Percentiles rank a stretch among this genome's conserved stretches.
Conservation (phyloP, 2,797 vertebrate genomes). For the Sarcophilus harrisii region DNA sequence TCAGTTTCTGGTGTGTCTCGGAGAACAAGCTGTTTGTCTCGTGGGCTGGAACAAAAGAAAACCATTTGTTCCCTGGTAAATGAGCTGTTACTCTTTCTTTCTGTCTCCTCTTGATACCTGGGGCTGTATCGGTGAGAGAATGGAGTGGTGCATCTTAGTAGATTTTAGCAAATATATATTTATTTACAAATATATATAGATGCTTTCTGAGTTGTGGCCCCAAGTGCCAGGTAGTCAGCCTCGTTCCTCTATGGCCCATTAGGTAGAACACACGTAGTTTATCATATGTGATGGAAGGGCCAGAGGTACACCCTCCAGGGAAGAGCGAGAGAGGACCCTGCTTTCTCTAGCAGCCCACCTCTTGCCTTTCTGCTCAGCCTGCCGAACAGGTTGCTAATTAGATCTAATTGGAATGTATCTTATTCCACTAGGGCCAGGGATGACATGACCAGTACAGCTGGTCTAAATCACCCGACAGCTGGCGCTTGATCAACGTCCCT, state of each 20-base stretch:
- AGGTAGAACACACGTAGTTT: conserved; percentile 13
- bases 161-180: conserved; percentile 46
- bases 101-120: conserved; percentile 56
- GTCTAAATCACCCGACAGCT: background rate
- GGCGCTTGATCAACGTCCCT: background rate
- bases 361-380: background rate
- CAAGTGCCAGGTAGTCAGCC: background rate
- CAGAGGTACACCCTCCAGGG: background rate
- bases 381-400: conserved; percentile 54
- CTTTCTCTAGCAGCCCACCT: background rate
- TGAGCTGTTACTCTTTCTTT: conserved; percentile 67
- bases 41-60: conserved; percentile 39
- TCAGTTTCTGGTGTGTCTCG: conserved; percentile 9
- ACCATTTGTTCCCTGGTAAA: conserved; percentile 76
- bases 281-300: conserved; percentile 2
- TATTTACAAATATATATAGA: background rate
- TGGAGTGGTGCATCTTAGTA: conserved; percentile 66
- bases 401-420: conserved; percentile 32
- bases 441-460: background rate
- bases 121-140: conserved; percentile 67
- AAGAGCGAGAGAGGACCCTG: background rate
- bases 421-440: background rate
- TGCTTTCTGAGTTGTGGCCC: background rate
- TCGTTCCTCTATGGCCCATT: conserved; percentile 44
- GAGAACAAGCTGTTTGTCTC: conserved; percentile 47